Base-by-base conservation (phyloP, 1,140 invertebrate genomes). In the Heliconius nattereri region DNA sequence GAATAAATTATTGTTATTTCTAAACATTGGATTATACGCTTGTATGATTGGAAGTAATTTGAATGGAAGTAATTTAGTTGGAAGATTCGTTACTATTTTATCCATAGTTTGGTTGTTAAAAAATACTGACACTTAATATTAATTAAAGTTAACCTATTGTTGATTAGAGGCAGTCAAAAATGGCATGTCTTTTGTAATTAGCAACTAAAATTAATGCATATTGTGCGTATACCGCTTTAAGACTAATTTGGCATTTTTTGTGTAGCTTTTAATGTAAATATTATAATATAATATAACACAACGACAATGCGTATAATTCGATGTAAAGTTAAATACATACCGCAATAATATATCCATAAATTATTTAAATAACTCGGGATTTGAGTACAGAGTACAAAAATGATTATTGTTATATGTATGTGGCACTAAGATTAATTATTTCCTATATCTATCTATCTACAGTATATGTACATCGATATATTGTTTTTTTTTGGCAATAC, bases 381-480 rank as follows among this genome's bases (percentile, higher is more conserved):
- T 75, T 78, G 76, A 86, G 78, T 84, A 86, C 79, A 87, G 77
- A 88, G 85, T 91, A 91, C 79, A 87, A 89, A 89, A 90, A 86
- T 81, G 81, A 85, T 86, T 89, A 87, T 85, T 86, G 83, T 85
- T 76, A 78, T 66, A 66, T 60, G 57, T 60, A 83, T 57, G 86
- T 92, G 87, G 80, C 85, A 89, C 89, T 81, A 76, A 79, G 75
- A 79, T 74, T 79, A 78, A 81, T 86, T 87, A 79, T 80, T 84
- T 84, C 80, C 90, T 90, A 92, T 85, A 87, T 75, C 90, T 91
- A 92, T 85, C 89, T 93, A 91, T 91, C 92, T 93, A 93, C 88
- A 92, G 80, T 80, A 70, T 93, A 91, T 93, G 76, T 92, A 90
- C 89, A 91, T 91, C 89, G 82, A 83, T 85, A 84, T 76, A 78